These are phyloP conservation scores for Poecile montanus DNA, from an alignment of 2,797 vertebrate species.

Conservation along the genomic window DNA sequence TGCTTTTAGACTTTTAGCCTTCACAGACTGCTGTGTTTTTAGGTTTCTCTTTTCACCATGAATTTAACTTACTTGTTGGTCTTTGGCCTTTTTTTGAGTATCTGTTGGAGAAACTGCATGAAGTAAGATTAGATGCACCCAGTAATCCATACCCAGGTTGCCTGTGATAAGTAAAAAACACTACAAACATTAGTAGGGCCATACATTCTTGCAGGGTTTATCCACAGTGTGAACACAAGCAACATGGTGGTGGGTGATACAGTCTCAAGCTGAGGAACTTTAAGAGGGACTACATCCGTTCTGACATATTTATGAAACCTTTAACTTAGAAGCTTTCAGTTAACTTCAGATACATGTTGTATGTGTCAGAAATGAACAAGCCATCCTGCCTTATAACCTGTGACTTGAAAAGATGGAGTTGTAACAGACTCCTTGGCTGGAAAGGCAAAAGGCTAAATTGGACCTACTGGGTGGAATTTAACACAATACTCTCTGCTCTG, in stretches of 20 bases:
- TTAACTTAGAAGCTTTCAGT: neutral
- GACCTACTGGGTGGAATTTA: neutral
- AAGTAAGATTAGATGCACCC: neutral
- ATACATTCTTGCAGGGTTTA: neutral
- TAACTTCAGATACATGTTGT: neutral
- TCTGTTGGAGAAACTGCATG: neutral
- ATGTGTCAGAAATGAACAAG: neutral
- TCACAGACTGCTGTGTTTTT: neutral
- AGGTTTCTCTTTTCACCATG: neutral
- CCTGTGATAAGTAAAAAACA: neutral
- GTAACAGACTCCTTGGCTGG: neutral
- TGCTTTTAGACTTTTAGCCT: neutral
- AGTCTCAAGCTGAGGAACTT: neutral
- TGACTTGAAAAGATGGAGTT: neutral
- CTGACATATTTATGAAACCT: neutral
- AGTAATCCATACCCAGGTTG: neutral
- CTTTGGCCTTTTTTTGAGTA: neutral
- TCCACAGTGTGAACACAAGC: neutral
- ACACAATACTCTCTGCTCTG: neutral
- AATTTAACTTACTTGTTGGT: neutral
- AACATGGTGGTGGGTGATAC: neutral
- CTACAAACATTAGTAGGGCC: neutral
- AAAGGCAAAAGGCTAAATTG: neutral
- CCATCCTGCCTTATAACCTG: neutral
- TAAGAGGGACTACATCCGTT: neutral